Base-by-base conservation (phyloP, 2,113 vertebrate genomes). In the Laticauda laticaudata region DNA sequence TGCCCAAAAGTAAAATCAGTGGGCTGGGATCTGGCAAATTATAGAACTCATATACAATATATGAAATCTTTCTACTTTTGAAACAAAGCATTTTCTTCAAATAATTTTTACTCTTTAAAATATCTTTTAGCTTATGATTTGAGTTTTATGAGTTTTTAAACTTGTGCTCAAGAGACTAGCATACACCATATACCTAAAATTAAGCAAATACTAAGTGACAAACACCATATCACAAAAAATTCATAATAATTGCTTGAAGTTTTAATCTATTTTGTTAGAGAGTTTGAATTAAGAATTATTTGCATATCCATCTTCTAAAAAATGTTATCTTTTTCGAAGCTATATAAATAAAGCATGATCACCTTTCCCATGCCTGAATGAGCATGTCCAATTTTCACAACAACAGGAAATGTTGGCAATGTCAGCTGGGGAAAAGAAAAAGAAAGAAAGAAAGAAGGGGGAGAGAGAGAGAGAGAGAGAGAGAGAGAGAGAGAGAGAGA, bases 361-460 rank as follows among this genome's bases (percentile, higher is more conserved):
- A 99, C 99, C 99, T 99, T 99, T 97, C 99, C 99, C 99, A 99
- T 99, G 96, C 99, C 99, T 10, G 99, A 99, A 96, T 99, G 99
- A 95, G 99, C 99, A 10, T 99, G 99, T 97, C 99, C 99, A 1
- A 99, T 99, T 98, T 99, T 99, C 97, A 99, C 99, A 93, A 99
- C 99, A 3, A 99, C 99, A 2, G 99, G 99, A 94, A 99, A 99
- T 0, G 98, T 98, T 64, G 99, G 99, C 98, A 99, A 98, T 89
- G 98, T 98, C 87, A 99, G 98, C 99, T 99, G 97, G 98, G 95
- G 89, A n/a, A 87, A 92, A 93, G 69, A 95, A 48, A 97, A 59
- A 96, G 92, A 94, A 59, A 23, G 54, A 95, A 48, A 97, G 53
- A 96, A 95, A 89, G 81, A 0, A 48, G 59, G 3, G 9, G 1